Conservation (phyloP, 2,888 invertebrate species). For the Cosmia pyralina region DNA sequence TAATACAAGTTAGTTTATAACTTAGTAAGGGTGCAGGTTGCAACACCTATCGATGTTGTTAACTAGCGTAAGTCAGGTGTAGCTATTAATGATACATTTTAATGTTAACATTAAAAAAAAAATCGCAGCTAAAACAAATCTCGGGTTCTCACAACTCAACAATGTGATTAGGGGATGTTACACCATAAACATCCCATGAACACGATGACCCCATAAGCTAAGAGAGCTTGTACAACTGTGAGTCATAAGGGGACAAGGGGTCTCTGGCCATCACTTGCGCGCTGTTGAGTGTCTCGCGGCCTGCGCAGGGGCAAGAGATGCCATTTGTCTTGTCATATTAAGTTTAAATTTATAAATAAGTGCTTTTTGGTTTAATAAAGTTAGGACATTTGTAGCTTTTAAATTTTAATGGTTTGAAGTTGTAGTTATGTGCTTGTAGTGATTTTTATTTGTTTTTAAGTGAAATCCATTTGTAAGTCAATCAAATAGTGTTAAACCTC, state of each 20-base stretch:
- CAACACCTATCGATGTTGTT: no score
- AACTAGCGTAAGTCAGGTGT: no score
- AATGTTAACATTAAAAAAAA: no score
- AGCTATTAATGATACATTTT: no score
- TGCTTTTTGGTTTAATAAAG: slow-evolving; percentile 22
- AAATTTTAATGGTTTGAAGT: slow-evolving; percentile 23
- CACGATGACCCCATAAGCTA: slow-evolving; percentile 3
- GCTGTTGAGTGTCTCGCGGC: slow-evolving; percentile 8
- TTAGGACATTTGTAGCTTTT: slow-evolving; percentile 36
- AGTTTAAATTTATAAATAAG: slow-evolving; percentile 34
- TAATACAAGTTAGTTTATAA: no score
- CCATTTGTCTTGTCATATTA: slow-evolving; percentile 55
- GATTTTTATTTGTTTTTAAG: slow-evolving; percentile 1
- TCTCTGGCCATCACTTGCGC: slow-evolving; percentile 12
- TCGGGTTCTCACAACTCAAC: slow-evolving; percentile 23
- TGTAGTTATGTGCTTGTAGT: slow-evolving; percentile 9
- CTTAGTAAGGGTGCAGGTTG: no score
- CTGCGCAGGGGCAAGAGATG: slow-evolving; percentile 11
- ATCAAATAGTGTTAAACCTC: no score
- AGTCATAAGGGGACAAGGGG: slow-evolving; percentile 2
- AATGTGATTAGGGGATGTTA: slow-evolving; percentile 20
- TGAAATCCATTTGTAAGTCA: neutral
- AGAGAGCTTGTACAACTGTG: neutral
- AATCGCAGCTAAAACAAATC: slow-evolving; percentile 11
- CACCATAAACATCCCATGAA: slow-evolving; percentile 40